Conservation (phyloP, 2,888 invertebrate genomes). For the Drosophila paracracens region DNA sequence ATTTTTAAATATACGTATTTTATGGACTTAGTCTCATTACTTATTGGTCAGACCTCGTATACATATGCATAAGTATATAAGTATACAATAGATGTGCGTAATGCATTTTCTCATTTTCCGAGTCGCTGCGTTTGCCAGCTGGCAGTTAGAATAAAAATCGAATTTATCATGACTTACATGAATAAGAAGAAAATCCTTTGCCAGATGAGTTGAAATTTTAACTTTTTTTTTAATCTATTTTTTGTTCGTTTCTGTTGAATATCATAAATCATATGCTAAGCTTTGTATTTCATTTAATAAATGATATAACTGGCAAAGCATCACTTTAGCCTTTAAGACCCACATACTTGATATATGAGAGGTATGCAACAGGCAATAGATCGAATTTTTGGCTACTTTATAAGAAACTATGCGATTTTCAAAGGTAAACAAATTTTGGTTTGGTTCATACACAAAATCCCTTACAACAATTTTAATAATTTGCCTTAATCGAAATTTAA, state of each 20-base stretch:
- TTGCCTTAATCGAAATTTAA: background rate
- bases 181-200: conserved; percentile 18
- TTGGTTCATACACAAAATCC: background rate
- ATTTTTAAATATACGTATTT: too few relatives aligned
- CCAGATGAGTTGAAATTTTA: conserved; percentile 14
- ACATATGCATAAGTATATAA: background rate
- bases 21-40: too few relatives aligned
- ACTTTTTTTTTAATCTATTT: conserved; percentile 2
- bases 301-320: background rate
- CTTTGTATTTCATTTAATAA: conserved; percentile 20
- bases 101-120: conserved; percentile 20
- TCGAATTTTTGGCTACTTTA: background rate
- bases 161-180: conserved; percentile 19
- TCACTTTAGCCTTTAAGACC: background rate
- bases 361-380: background rate
- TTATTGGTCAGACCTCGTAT: too few relatives aligned
- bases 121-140: conserved; percentile 3
- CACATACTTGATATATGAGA: background rate
- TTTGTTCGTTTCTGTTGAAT: background rate
- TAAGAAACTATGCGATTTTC: too few relatives aligned
- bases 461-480: background rate
- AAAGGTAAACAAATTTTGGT: background rate
- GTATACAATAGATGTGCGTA: background rate
- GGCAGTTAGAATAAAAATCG: conserved; percentile 27
- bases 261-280: conserved; percentile 37